phyloP scores from a whole-genome alignment of 92 coral and sea anemone genomes.

The Heliopora coerulea region DNA sequence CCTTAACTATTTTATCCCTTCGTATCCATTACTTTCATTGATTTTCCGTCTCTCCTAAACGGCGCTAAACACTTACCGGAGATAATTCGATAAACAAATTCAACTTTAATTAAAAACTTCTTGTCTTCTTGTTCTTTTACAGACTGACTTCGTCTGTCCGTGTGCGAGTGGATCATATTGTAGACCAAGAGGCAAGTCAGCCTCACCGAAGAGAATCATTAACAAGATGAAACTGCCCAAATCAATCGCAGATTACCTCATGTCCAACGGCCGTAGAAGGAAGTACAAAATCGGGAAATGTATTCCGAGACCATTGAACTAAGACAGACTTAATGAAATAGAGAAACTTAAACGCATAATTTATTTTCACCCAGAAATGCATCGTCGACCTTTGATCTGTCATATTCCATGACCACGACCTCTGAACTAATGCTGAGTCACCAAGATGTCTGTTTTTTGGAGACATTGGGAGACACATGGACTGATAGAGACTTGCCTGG shows the following conservation, averaged over 20 bases:
- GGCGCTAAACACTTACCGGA: too few species aligned
- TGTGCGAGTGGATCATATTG: conserved; percentile 31
- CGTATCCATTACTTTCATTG: too few species aligned
- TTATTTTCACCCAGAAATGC: conserved; percentile 3
- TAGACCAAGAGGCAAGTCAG: conserved; percentile 17
- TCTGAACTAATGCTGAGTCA: too few species aligned
- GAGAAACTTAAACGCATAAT: background rate
- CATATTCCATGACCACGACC: too few species aligned
- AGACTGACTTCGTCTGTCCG: conserved; percentile 25
- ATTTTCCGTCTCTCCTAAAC: too few species aligned
- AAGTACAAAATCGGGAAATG: conserved; percentile 28
- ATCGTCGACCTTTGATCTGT: too few species aligned
- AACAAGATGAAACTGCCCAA: conserved; percentile 35
- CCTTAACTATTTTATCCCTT: too few species aligned
- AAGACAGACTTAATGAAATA: background rate
- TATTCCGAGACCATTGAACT: conserved; percentile 1
- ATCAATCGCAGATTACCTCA: conserved; percentile 4
- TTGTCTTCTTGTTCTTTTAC: background rate
- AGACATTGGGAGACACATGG: too few species aligned
- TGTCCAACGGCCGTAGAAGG: conserved; percentile 3
- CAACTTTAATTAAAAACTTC: too few species aligned
- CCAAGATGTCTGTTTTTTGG: too few species aligned
- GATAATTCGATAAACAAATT: too few species aligned
- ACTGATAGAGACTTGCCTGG: too few species aligned
- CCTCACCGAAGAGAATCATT: conserved; percentile 30